Percentiles rank a stretch among this genome's conserved stretches.
These are phyloP conservation scores for Synanthedon vespiformis DNA, from an alignment of 2,888 invertebrate genomes.

Conservation along the genomic window DNA sequence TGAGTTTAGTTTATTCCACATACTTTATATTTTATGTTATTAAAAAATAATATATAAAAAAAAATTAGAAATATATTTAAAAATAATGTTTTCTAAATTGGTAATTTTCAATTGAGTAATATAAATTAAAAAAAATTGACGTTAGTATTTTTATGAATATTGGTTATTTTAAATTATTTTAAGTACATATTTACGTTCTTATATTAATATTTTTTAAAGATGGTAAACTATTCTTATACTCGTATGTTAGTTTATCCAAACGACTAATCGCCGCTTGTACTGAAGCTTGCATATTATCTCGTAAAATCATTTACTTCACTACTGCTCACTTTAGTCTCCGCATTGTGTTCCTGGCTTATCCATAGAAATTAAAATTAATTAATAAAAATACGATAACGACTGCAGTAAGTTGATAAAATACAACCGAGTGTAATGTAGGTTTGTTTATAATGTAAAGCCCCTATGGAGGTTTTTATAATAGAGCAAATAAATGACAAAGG, in stretches of 20 bases:
- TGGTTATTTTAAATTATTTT: background rate
- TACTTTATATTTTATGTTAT: too few species aligned
- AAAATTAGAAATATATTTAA: too few species aligned
- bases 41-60: too few species aligned
- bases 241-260: background rate
- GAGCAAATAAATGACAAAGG: conserved; percentile 58
- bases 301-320: background rate
- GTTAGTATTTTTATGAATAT: too few species aligned
- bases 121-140: too few species aligned
- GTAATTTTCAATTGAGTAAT: too few species aligned
- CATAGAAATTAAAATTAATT: conserved; percentile 41
- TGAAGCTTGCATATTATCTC: background rate
- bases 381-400: conserved; percentile 41
- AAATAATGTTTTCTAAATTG: too few species aligned
- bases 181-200: too few species aligned
- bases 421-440: conserved; percentile 63
- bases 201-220: too few species aligned
- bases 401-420: conserved; percentile 53
- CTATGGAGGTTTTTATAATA: conserved; percentile 69
- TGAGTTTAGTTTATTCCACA: too few species aligned
- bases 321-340: conserved; percentile 22
- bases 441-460: conserved; percentile 62
- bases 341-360: conserved; percentile 58
- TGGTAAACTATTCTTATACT: background rate
- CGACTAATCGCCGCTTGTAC: background rate